phyloP scores from a whole-genome alignment of 2,113 vertebrate genomes.

The Hemiprocne comata region DNA sequence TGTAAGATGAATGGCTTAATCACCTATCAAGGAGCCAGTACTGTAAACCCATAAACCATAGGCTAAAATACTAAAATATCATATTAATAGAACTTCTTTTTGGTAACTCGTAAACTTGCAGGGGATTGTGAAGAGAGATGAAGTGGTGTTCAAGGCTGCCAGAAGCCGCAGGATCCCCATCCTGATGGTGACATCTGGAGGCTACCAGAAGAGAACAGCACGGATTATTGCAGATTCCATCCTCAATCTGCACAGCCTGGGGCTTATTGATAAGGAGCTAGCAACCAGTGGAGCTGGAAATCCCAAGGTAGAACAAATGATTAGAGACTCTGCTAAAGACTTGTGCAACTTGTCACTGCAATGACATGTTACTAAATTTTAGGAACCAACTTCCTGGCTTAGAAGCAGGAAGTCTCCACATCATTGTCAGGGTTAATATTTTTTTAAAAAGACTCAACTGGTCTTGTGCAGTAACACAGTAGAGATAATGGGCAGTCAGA shows the following conservation, averaged over 20 bases:
- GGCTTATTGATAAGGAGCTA: conserved; percentile 78
- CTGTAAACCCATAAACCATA: not conserved
- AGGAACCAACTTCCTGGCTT: not conserved
- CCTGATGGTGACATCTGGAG: conserved; percentile 94
- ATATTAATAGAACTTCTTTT: fast-evolving
- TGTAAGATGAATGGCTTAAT: not conserved
- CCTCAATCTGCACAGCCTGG: conserved; percentile 85
- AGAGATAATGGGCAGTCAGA: not conserved
- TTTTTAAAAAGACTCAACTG: not conserved
- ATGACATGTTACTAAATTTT: not conserved
- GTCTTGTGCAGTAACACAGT: not conserved
- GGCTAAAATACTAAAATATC: not conserved
- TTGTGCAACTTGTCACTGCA: conserved; percentile 38
- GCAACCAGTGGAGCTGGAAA: conserved; percentile 43
- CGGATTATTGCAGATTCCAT: conserved; percentile 96
- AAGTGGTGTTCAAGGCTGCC: conserved; percentile 87
- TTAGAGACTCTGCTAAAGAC: conserved; percentile 45
- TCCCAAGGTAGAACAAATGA: conserved; percentile 63
- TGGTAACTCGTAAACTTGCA: conserved; percentile 47
- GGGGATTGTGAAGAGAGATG: conserved; percentile 92
- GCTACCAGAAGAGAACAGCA: conserved; percentile 93
- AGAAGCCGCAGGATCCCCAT: conserved; percentile 82
- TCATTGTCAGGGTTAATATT: not conserved
- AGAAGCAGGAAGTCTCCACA: not conserved
- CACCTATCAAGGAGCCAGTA: not conserved